These are phyloP conservation scores for Ceratina australensis DNA, from an alignment of 1,140 invertebrate genomes.

Conservation along the genomic window DNA sequence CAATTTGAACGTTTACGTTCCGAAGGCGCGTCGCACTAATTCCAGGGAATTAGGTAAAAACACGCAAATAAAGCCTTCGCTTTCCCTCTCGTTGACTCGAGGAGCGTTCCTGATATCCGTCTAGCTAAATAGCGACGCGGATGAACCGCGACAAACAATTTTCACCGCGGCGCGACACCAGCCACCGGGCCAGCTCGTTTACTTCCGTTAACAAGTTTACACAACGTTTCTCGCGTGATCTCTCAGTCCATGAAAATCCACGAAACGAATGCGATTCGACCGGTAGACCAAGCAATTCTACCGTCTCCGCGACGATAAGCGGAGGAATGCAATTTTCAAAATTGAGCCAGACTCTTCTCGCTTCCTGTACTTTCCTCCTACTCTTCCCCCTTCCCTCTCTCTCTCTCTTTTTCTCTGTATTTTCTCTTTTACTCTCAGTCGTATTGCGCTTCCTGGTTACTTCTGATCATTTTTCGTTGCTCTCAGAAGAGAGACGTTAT, in stretches of 20 bases:
- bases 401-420: background rate
- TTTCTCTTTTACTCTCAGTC: background rate
- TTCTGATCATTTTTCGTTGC: slow-evolving; percentile 14
- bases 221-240: slow-evolving; percentile 18
- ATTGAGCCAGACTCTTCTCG: slow-evolving; percentile 28
- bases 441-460: background rate
- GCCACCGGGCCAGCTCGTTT: background rate
- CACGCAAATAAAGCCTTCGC: background rate
- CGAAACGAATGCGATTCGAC: slow-evolving; percentile 21
- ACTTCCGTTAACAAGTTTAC: slow-evolving; percentile 47
- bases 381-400: background rate
- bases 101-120: background rate
- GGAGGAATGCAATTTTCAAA: slow-evolving; percentile 47
- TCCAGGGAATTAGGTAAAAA: too few species aligned
- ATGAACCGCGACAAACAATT: slow-evolving; percentile 14
- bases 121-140: slow-evolving; percentile 2
- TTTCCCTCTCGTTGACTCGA: slow-evolving; percentile 8
- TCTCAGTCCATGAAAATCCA: slow-evolving; percentile 14
- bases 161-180: background rate
- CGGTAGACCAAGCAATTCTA: slow-evolving; percentile 8
- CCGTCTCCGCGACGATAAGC: slow-evolving; percentile 46
- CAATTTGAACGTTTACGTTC: too few species aligned
- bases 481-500: background rate
- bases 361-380: too few species aligned
- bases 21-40: too few species aligned